Percentiles rank a stretch among this genome's conserved stretches.
Conservation (phyloP, 2,113 vertebrate genomes). For the Gnathonemus longibarbis region DNA sequence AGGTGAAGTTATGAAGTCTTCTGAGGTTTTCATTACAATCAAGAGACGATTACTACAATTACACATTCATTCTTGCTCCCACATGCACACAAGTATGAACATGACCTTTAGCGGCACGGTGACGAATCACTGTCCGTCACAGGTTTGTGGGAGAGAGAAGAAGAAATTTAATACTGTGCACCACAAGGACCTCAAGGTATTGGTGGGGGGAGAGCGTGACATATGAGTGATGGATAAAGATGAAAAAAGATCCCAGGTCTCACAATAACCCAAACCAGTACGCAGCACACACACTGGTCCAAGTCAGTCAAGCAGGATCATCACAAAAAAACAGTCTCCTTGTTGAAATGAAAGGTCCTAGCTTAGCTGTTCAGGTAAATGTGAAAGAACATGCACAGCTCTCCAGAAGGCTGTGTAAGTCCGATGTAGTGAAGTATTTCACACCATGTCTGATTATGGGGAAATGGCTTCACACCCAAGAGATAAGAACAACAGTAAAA, state of each 20-base stretch:
- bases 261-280: neutral
- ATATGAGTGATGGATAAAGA: neutral
- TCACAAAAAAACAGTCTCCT: neutral
- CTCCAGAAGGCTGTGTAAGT: neutral
- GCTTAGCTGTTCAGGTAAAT: neutral
- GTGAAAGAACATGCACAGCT: neutral
- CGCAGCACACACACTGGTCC: neutral
- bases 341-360: neutral
- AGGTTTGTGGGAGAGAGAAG: neutral
- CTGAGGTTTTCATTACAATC: neutral
- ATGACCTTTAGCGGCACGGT: neutral
- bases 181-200: constrained; percentile 14
- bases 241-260: neutral
- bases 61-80: neutral
- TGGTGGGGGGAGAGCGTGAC: neutral
- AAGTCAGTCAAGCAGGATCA: neutral
- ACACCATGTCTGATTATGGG: neutral
- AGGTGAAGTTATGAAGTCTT: neutral
- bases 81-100: neutral
- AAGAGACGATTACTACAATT: neutral
- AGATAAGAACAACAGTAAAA: neutral
- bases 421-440: neutral
- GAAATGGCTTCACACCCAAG: neutral
- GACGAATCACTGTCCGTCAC: neutral
- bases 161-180: neutral